Conservation (phyloP, 2,797 vertebrate genomes). For the Silurus aristotelis region DNA sequence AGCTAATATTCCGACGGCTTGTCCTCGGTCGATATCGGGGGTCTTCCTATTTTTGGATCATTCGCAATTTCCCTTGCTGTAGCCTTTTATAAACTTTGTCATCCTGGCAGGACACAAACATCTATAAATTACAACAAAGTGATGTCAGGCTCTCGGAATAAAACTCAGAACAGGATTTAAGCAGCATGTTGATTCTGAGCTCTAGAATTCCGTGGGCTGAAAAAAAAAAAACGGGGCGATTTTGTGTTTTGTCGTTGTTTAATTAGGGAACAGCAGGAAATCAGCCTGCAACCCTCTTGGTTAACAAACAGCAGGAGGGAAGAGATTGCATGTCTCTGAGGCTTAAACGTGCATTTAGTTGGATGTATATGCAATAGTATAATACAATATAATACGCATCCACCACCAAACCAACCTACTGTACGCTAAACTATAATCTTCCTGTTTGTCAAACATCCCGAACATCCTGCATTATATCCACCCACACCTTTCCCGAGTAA, state of each 20-base stretch:
- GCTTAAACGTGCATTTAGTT: neutral
- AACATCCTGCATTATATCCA: slow-evolving; percentile 60
- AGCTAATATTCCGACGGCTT: slow-evolving; percentile 28
- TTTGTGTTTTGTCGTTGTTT: slow-evolving; percentile 7
- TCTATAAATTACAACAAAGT: neutral
- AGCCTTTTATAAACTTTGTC: too few species aligned
- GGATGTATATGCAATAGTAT: neutral
- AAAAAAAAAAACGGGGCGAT: neutral
- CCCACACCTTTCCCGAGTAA: slow-evolving; percentile 60
- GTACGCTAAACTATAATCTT: slow-evolving; percentile 11
- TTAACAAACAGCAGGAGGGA: slow-evolving; percentile 1
- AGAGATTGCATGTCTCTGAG: slow-evolving; percentile 1
- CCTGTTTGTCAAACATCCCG: slow-evolving; percentile 50
- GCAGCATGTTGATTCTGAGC: neutral
- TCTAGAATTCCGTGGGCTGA: neutral
- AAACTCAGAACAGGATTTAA: slow-evolving; percentile 15
- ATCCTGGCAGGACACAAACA: neutral
- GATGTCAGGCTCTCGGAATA: slow-evolving; percentile 16
- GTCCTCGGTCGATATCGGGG: slow-evolving; percentile 5
- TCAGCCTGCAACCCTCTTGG: neutral
- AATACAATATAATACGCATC: neutral
- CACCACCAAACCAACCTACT: neutral
- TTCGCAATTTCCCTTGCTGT: neutral
- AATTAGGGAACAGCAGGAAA: slow-evolving; percentile 20
- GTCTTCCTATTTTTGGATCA: slow-evolving; percentile 8